A percentile compares a stretch with the other conserved stretches of the same genome.
These are phyloP conservation scores for Circaetus cinerascens DNA, from an alignment of 2,113 vertebrate genomes.

Conservation along the genomic window DNA sequence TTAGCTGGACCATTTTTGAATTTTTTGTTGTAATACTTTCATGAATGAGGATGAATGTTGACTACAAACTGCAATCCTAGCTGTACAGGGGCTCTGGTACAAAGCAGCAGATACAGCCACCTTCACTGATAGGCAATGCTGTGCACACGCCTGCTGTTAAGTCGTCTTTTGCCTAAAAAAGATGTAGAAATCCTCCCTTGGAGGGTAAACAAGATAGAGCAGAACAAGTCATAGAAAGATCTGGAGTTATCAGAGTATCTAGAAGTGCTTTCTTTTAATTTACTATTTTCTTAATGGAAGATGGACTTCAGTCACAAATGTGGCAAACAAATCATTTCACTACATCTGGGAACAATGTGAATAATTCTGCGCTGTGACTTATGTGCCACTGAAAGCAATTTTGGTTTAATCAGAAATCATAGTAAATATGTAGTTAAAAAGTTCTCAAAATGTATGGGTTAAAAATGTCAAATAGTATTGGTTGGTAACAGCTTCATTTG, in stretches of 20 bases:
- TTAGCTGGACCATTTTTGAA: background rate
- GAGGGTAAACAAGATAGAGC: background rate
- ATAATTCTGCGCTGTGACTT: background rate
- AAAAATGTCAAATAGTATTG: background rate
- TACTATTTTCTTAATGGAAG: background rate
- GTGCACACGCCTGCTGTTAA: background rate
- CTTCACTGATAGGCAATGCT: background rate
- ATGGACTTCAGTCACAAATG: background rate
- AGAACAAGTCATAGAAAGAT: background rate
- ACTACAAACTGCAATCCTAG: background rate
- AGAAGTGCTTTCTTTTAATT: background rate
- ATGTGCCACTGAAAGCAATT: background rate
- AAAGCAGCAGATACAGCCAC: background rate
- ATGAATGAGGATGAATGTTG: background rate
- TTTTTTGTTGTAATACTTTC: background rate
- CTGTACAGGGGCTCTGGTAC: background rate
- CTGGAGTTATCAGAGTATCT: background rate
- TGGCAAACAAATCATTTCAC: background rate
- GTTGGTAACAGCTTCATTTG: constrained; percentile 18
- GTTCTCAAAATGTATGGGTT: background rate
- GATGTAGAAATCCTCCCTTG: background rate
- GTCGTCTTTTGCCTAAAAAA: background rate
- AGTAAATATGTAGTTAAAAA: constrained; percentile 18
- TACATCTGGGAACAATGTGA: background rate
- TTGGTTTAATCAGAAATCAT: constrained; percentile 4